Conservation (phyloP, 2,888 invertebrate genomes). For the Tuta absoluta region DNA sequence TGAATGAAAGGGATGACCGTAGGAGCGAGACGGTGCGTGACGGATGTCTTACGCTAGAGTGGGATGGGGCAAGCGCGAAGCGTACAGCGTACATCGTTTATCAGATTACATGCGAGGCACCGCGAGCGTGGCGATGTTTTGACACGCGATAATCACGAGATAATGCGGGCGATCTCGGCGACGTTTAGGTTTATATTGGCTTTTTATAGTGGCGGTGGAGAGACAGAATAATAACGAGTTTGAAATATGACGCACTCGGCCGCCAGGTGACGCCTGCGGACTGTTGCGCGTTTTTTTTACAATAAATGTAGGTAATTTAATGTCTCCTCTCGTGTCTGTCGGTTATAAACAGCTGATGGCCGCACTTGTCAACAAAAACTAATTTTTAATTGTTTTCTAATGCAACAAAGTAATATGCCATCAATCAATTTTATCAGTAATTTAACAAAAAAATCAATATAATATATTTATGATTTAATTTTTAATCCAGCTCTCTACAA, state of each 20-base stretch:
- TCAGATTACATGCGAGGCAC: constrained; percentile 82
- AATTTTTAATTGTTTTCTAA: neutral
- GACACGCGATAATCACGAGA: constrained; percentile 82
- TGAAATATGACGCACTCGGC: constrained; percentile 56
- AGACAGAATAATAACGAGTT: constrained; percentile 60
- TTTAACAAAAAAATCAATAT: too few relatives aligned
- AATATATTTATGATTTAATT: too few relatives aligned
- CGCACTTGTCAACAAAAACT: constrained; percentile 7
- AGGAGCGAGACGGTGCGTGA: constrained; percentile 54
- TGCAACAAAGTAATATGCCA: neutral
- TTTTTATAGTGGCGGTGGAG: constrained; percentile 72
- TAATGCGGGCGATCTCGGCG: constrained; percentile 79
- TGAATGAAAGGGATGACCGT: constrained; percentile 80
- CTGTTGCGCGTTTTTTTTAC: constrained; percentile 34
- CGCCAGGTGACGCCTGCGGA: constrained; percentile 53
- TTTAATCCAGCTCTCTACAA: neutral
- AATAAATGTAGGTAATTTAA: constrained; percentile 29
- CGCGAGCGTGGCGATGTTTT: constrained; percentile 82
- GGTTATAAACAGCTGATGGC: constrained; percentile 25
- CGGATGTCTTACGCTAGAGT: constrained; percentile 44
- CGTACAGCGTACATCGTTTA: constrained; percentile 82
- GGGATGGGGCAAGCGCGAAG: constrained; percentile 67
- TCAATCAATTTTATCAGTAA: too few relatives aligned
- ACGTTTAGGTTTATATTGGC: constrained; percentile 80
- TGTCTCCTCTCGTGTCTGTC: constrained; percentile 37